Percentiles rank a stretch among this genome's conserved stretches.
phyloP scores from a whole-genome alignment of 1,140 invertebrate species.

The Tenebrio molitor region DNA sequence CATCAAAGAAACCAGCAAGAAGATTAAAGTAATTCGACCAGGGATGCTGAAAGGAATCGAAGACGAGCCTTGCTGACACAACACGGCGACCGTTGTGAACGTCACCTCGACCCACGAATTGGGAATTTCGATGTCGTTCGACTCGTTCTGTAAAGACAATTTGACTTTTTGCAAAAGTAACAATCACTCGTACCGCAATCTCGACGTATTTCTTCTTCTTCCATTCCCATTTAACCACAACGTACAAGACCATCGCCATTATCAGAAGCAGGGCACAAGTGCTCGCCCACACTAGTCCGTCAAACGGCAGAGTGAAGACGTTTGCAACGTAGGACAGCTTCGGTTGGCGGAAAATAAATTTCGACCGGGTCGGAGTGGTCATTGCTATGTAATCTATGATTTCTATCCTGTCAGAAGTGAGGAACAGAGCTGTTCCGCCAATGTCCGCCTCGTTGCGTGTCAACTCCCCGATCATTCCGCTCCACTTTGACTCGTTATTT shows the following conservation, averaged over 20 bases:
- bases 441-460: slow-evolving; percentile 72
- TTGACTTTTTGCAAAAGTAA: not conserved
- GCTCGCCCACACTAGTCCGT: slow-evolving; percentile 72
- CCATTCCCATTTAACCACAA: slow-evolving; percentile 66
- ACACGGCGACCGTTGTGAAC: slow-evolving; percentile 69
- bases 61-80: slow-evolving; percentile 74
- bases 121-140: slow-evolving; percentile 29
- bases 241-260: slow-evolving; percentile 60
- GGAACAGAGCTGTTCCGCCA: slow-evolving; percentile 74
- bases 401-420: slow-evolving; percentile 71
- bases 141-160: slow-evolving; percentile 37
- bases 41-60: slow-evolving; percentile 64
- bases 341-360: slow-evolving; percentile 76
- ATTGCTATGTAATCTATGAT: slow-evolving; percentile 74
- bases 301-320: slow-evolving; percentile 75
- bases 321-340: slow-evolving; percentile 77
- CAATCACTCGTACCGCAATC: slow-evolving; percentile 2
- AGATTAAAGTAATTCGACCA: slow-evolving; percentile 68
- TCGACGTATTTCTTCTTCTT: slow-evolving; percentile 40
- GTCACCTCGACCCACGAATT: slow-evolving; percentile 52
- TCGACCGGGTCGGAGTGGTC: slow-evolving; percentile 72
- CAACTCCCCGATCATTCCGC: slow-evolving; percentile 75
- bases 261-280: slow-evolving; percentile 67
- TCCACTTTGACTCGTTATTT: slow-evolving; percentile 68
- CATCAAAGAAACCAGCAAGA: slow-evolving; percentile 69